These are phyloP conservation scores for Shinisaurus crocodilurus DNA, from an alignment of 2,113 vertebrate species.

Conservation along the genomic window DNA sequence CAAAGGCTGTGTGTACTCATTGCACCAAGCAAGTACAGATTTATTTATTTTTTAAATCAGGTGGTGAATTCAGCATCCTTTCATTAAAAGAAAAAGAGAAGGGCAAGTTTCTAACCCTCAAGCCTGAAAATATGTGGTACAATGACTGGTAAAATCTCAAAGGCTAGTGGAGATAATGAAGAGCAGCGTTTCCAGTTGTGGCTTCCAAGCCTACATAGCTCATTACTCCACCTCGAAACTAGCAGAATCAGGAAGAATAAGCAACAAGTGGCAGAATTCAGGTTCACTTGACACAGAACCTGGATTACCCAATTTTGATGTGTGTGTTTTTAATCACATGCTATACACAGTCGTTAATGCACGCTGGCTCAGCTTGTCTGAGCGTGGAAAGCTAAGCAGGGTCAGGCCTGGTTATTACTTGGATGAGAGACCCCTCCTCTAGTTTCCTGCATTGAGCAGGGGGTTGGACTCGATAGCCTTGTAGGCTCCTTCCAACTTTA, in stretches of 20 bases:
- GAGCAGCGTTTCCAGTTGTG: not conserved
- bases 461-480: too few relatives aligned
- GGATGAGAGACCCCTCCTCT: too few relatives aligned
- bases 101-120: not conserved
- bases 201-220: not conserved
- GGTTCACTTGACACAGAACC: not conserved
- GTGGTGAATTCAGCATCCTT: not conserved
- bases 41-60: not conserved
- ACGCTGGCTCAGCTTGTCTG: too few relatives aligned
- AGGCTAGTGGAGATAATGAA: not conserved
- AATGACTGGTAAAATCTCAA: not conserved
- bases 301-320: not conserved
- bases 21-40: not conserved
- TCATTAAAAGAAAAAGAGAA: not conserved
- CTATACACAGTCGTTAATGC: not conserved
- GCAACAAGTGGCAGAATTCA: not conserved
- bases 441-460: too few relatives aligned
- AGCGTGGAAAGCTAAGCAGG: too few relatives aligned
- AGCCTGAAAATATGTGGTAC: not conserved
- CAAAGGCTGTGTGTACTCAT: not conserved
- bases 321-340: not conserved
- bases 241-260: not conserved
- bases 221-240: not conserved
- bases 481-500: too few relatives aligned
- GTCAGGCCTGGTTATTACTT: too few relatives aligned